These are phyloP conservation scores for Urocolius indicus DNA, from an alignment of 2,113 vertebrate genomes.

Conservation along the genomic window DNA sequence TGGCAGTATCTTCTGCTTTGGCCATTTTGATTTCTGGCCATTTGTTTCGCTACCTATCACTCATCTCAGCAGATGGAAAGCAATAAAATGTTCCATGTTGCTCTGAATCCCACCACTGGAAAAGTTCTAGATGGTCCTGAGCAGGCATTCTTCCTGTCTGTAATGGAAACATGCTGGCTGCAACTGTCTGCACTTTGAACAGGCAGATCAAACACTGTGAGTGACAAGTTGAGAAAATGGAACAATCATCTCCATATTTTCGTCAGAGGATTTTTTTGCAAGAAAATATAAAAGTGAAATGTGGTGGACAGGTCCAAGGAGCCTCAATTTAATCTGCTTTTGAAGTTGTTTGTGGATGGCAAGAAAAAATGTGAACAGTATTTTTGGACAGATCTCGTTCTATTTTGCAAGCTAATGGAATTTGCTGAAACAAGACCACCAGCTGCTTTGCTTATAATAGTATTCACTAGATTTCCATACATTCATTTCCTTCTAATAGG, in stretches of 20 bases:
- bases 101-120: neutral
- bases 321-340: conserved; percentile 33
- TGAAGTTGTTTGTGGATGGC: conserved; percentile 44
- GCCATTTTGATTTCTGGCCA: neutral
- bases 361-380: neutral
- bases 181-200: conserved; percentile 1
- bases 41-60: neutral
- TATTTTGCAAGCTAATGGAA: conserved; percentile 48
- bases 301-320: conserved; percentile 35
- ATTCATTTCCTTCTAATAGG: neutral
- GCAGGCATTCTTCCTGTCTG: rapidly evolving
- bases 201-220: neutral
- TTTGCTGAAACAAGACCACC: conserved; percentile 37
- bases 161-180: conserved; percentile 8
- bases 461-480: neutral
- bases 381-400: conserved; percentile 31
- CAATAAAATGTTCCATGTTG: neutral
- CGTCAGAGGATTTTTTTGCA: neutral
- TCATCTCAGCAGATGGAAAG: neutral
- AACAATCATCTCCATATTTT: conserved; percentile 49
- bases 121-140: neutral
- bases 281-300: conserved; percentile 39
- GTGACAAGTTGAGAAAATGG: conserved; percentile 25
- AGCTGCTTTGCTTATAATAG: conserved; percentile 12
- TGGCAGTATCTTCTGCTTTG: neutral